A percentile compares a stretch with the other conserved stretches of the same genome.
Evolutionary conservation across 1,140 invertebrate genomes (phyloP).

Genomic region (Ctenoplectra terminalis): DNA sequence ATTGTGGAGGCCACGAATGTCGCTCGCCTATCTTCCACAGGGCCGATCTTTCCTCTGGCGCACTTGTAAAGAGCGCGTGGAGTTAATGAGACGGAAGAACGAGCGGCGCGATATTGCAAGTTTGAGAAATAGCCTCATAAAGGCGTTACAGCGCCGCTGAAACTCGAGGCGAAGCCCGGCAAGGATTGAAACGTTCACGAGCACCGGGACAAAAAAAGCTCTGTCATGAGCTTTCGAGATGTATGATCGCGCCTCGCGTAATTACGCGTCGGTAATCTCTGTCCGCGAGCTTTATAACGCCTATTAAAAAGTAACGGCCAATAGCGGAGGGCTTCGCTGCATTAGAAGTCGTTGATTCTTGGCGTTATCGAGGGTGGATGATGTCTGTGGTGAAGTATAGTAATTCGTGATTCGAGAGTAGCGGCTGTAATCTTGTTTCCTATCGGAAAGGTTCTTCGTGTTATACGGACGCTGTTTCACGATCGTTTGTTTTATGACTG

Average conservation of each 20-base stretch:
- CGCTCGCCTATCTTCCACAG: slow-evolving; percentile 6
- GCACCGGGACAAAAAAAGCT: slow-evolving; percentile 3
- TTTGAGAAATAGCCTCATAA: slow-evolving; percentile 46
- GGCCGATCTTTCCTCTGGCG: slow-evolving; percentile 18
- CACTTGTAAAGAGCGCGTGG: slow-evolving; percentile 37
- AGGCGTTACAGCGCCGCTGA: slow-evolving; percentile 31
- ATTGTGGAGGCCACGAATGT: neutral
- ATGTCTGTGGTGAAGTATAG: too few species aligned
- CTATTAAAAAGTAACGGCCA: slow-evolving; percentile 1
- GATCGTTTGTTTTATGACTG: too few species aligned
- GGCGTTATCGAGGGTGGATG: neutral
- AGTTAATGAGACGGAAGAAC: slow-evolving; percentile 56
- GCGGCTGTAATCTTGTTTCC: neutral
- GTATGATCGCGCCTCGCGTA: slow-evolving; percentile 25
- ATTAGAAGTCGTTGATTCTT: neutral
- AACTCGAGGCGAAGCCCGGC: slow-evolving; percentile 27
- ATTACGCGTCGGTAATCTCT: slow-evolving; percentile 27
- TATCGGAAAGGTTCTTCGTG: too few species aligned
- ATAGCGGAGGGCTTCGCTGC: neutral
- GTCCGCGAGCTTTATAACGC: neutral
- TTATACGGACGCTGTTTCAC: too few species aligned
- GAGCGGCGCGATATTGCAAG: slow-evolving; percentile 35
- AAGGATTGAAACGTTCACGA: slow-evolving; percentile 38
- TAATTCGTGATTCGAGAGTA: neutral
- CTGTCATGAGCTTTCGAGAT: slow-evolving; percentile 20